These are phyloP conservation scores for Spodoptera littoralis DNA, from an alignment of 2,888 invertebrate species.

Conservation along the genomic window DNA sequence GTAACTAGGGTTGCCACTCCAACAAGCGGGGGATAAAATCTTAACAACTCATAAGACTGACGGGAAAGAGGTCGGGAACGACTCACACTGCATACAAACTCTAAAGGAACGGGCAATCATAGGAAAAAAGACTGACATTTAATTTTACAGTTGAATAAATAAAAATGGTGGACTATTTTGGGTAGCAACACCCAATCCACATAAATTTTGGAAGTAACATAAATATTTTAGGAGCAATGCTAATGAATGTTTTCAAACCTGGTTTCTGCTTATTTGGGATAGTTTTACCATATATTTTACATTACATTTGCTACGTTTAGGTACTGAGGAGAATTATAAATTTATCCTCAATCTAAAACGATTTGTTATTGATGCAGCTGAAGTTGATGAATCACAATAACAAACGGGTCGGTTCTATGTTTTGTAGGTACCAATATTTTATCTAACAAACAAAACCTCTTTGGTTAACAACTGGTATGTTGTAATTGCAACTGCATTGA, in stretches of 20 bases:
- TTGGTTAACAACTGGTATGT: neutral
- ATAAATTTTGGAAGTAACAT: neutral
- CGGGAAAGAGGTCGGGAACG: no score
- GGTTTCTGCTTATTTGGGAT: constrained; percentile 14
- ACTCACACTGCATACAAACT: no score
- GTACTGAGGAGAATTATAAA: constrained; percentile 19
- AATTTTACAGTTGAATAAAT: no score
- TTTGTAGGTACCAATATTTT: constrained; percentile 21
- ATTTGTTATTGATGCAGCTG: constrained; percentile 23
- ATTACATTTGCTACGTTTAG: constrained; percentile 12
- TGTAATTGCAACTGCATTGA: neutral
- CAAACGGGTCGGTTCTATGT: constrained; percentile 11
- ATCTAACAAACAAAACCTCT: constrained; percentile 13
- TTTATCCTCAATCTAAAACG: constrained; percentile 33
- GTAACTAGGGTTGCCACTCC: constrained; percentile 58
- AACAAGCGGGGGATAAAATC: constrained; percentile 13
- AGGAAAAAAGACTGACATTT: no score
- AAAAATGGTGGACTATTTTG: no score
- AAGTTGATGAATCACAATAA: constrained; percentile 30
- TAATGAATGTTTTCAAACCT: constrained; percentile 12
- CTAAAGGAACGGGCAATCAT: no score
- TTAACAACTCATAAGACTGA: neutral
- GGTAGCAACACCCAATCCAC: no score
- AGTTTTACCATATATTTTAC: constrained; percentile 25
- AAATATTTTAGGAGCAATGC: constrained; percentile 7